Percentiles rank a stretch among this genome's conserved stretches.
phyloP scores from a whole-genome alignment of 2,797 vertebrate species.

The Lepus oiostolus region DNA sequence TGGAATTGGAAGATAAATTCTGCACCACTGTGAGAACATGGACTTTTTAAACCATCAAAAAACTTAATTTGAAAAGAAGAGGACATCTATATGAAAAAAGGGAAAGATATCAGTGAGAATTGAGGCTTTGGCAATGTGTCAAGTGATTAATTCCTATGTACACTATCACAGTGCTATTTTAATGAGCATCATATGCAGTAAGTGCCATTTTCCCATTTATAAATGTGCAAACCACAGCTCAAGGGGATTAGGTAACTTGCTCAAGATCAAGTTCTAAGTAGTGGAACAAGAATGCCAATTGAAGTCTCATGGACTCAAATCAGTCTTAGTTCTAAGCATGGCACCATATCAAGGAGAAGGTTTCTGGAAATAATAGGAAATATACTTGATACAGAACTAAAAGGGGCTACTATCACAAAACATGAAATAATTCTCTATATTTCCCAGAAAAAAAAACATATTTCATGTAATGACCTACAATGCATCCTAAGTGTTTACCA shows the following conservation, averaged over 20 bases:
- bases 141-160: neutral
- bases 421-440: neutral
- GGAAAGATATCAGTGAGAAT: neutral
- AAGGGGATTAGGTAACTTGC: neutral
- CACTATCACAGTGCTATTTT: neutral
- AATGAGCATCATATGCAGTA: neutral
- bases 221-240: neutral
- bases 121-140: neutral
- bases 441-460: neutral
- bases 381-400: neutral
- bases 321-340: neutral
- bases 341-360: neutral
- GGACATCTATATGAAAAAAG: neutral
- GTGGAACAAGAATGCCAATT: slow-evolving; percentile 3
- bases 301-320: neutral
- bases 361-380: slow-evolving; percentile 47
- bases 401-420: slow-evolving; percentile 35
- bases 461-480: neutral
- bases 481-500: neutral
- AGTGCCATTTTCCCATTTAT: neutral
- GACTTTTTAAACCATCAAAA: slow-evolving; percentile 29
- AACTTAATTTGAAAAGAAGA: neutral
- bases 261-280: neutral
- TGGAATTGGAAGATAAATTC: neutral
- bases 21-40: neutral